Percentiles rank a stretch among this genome's conserved stretches.
phyloP scores from a whole-genome alignment of 2,888 invertebrate species.

The Orthosia gothica region DNA sequence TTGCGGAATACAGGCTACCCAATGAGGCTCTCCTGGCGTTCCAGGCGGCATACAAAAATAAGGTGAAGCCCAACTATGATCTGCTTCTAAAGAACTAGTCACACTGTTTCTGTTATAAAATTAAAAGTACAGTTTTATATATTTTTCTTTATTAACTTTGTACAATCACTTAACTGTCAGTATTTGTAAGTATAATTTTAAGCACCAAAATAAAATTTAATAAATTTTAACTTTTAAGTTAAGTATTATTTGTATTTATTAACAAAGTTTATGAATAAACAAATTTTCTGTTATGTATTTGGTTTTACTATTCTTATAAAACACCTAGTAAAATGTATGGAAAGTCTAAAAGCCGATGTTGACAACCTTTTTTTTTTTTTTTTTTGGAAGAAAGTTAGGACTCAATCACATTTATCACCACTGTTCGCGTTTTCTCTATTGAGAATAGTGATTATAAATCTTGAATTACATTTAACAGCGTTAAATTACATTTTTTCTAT shows the following conservation, averaged over 20 bases:
- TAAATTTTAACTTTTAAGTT: constrained; percentile 4
- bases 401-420: too few species aligned
- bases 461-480: too few species aligned
- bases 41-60: constrained; percentile 77
- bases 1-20: constrained; percentile 91
- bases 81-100: constrained; percentile 69
- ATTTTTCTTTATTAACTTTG: not conserved
- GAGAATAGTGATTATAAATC: too few species aligned
- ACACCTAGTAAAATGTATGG: not conserved
- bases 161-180: not conserved
- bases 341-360: not conserved
- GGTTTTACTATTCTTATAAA: not conserved
- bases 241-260: not conserved
- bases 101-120: not conserved
- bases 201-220: constrained; percentile 6
- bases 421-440: too few species aligned
- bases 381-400: not conserved
- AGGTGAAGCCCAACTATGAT: constrained; percentile 76
- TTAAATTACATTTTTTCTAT: too few species aligned
- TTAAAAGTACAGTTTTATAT: not conserved
- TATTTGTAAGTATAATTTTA: constrained; percentile 29
- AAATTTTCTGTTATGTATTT: not conserved
- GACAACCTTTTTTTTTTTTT: too few species aligned
- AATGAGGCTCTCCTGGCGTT: constrained; percentile 91
- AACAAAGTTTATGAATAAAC: constrained; percentile 11